Evolutionary conservation across 2,113 vertebrate species (phyloP).

Genomic region (Holacanthus passer): DNA sequence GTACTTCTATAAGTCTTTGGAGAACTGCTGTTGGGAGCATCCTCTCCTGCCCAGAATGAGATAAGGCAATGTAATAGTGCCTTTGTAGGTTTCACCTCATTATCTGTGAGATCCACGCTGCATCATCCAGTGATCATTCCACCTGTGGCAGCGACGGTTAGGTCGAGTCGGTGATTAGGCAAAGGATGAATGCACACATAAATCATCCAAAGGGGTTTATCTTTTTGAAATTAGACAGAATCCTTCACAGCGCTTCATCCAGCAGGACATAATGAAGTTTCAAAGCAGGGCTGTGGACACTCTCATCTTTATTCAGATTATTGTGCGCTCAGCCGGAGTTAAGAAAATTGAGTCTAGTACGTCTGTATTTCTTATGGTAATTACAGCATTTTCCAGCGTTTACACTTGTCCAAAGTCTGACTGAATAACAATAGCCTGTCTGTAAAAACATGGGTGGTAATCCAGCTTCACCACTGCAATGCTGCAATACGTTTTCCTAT

Average conservation of each 20-base stretch:
- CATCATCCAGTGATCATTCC: conserved; percentile 5
- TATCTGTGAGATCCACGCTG: conserved; percentile 18
- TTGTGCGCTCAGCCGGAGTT: conserved; percentile 21
- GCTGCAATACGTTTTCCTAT: conserved; percentile 12
- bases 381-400: not conserved
- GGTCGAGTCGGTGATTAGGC: conserved; percentile 17
- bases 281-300: not conserved
- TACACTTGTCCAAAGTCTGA: conserved; percentile 6
- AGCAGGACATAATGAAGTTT: conserved; percentile 23
- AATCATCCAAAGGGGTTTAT: conserved; percentile 28
- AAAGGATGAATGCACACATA: conserved; percentile 10
- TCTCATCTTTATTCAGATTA: conserved; percentile 16
- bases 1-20: not conserved
- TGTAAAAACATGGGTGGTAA: conserved; percentile 30
- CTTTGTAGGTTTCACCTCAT: not conserved
- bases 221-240: conserved; percentile 38
- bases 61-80: not conserved
- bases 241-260: not conserved
- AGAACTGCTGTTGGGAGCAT: not conserved
- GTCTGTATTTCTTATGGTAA: conserved; percentile 35
- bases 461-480: not conserved
- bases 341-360: conserved; percentile 19
- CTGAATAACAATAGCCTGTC: conserved; percentile 22
- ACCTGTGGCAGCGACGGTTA: conserved; percentile 12
- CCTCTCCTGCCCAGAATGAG: not conserved